Conservation (phyloP, 2,797 vertebrate genomes). For the Onychomys leucogaster region DNA sequence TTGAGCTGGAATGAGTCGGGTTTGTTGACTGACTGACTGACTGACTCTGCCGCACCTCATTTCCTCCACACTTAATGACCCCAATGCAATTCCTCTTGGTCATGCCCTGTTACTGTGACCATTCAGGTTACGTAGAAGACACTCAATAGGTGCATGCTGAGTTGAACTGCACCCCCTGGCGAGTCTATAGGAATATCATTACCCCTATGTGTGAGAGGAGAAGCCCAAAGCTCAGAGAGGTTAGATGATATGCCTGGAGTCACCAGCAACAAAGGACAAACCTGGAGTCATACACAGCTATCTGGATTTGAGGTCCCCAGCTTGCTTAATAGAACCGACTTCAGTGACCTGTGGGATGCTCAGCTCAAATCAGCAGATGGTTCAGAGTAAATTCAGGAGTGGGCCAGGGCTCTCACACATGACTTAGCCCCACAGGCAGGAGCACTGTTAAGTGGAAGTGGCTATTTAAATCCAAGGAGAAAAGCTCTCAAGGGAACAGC, state of each 20-base stretch:
- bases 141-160: not conserved
- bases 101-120: not conserved
- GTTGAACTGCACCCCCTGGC: not conserved
- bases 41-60: not conserved
- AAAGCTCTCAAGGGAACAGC: not conserved
- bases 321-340: not conserved
- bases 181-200: not conserved
- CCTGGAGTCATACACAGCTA: not conserved
- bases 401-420: not conserved
- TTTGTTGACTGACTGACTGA: conserved; percentile 2
- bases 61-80: not conserved
- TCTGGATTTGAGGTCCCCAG: not conserved
- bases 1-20: not conserved
- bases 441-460: not conserved
- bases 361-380: not conserved
- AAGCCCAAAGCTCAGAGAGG: not conserved
- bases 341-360: not conserved
- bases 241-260: not conserved
- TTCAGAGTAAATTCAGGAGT: not conserved
- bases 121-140: not conserved
- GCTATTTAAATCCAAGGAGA: not conserved
- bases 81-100: not conserved
- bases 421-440: not conserved
- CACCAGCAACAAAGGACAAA: not conserved
- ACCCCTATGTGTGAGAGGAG: not conserved